Percentiles rank a stretch among this genome's conserved stretches.
Conservation (phyloP, 2,888 invertebrate genomes). For the Calliopum simillimum region DNA sequence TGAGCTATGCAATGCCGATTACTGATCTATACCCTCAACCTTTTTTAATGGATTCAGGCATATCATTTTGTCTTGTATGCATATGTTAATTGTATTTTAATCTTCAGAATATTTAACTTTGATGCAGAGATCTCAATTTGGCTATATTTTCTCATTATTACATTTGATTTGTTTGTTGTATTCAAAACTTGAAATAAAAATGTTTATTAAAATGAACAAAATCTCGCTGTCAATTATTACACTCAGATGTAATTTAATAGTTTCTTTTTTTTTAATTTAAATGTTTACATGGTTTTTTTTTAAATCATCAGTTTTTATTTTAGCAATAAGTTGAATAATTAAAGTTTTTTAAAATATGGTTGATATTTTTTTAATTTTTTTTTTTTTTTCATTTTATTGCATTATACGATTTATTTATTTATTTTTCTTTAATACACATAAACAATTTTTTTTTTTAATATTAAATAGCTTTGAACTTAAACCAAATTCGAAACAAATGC, state of each 20-base stretch:
- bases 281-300: too few species aligned
- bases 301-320: conserved; percentile 13
- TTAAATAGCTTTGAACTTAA: conserved; percentile 1
- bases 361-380: too few species aligned
- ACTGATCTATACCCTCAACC: too few species aligned
- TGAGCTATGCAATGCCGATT: too few species aligned
- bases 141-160: too few species aligned
- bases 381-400: conserved; percentile 3
- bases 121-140: too few species aligned
- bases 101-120: too few species aligned
- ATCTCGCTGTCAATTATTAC: conserved; percentile 14
- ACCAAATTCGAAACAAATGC: conserved; percentile 1
- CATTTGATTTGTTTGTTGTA: too few species aligned
- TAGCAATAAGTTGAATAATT: conserved; percentile 39
- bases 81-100: too few species aligned
- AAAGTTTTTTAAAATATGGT: conserved; percentile 13
- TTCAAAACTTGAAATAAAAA: conserved; percentile 5
- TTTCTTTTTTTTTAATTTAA: conserved; percentile 2
- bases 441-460: neutral
- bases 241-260: conserved; percentile 8
- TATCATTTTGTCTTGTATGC: too few species aligned
- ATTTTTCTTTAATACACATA: too few species aligned
- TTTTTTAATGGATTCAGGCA: too few species aligned
- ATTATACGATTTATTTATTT: neutral
- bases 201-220: conserved; percentile 34